Conservation (phyloP, 2,113 vertebrate genomes). For the Sylvia atricapilla region DNA sequence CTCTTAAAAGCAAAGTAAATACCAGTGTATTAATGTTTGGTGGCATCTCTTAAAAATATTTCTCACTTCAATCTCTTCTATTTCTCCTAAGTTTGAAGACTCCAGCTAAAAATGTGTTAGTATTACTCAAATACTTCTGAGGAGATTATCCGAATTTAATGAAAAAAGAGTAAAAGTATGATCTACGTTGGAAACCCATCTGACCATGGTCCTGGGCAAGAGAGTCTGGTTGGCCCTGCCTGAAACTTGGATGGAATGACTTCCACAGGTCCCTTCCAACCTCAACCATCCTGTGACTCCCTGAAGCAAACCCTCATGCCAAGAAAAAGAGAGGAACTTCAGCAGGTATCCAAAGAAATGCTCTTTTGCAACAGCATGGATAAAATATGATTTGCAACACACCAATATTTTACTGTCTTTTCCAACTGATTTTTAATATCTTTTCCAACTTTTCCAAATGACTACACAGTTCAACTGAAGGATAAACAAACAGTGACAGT, state of each 20-base stretch:
- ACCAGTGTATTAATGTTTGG: background rate
- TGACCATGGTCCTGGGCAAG: background rate
- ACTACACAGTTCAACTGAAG: background rate
- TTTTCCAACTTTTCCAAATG: background rate
- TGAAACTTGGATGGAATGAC: background rate
- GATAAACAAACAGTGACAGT: background rate
- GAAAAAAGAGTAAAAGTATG: background rate
- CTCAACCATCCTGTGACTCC: background rate
- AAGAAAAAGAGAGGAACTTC: background rate
- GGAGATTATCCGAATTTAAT: background rate
- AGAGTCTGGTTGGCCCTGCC: background rate
- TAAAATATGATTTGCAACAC: background rate
- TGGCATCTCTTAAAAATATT: background rate
- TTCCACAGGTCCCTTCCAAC: background rate
- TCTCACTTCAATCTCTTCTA: background rate
- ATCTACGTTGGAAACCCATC: background rate
- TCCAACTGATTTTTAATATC: too few relatives aligned
- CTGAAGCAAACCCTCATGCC: background rate
- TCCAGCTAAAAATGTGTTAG: background rate
- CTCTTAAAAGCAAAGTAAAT: constrained; percentile 47
- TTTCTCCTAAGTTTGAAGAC: background rate
- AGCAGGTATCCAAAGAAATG: background rate
- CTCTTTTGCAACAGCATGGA: background rate
- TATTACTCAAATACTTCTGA: background rate
- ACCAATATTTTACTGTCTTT: background rate